These are phyloP conservation scores for Eilema depressum DNA, from an alignment of 2,888 invertebrate genomes.

Conservation along the genomic window DNA sequence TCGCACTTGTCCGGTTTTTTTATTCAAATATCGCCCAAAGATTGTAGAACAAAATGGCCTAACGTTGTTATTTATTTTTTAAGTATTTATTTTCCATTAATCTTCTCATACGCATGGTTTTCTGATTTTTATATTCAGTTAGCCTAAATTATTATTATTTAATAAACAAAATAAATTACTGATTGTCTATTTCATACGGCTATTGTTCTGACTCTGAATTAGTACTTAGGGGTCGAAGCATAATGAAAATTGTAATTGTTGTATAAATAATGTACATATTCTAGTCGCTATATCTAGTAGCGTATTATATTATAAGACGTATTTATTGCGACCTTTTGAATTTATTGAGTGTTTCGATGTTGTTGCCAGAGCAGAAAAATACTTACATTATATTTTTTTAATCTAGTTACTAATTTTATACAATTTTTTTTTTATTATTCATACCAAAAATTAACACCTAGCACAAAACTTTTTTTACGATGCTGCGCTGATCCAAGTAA, in stretches of 20 bases:
- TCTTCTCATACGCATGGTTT: neutral
- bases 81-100: neutral
- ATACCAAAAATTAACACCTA: neutral
- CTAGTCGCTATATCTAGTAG: conserved; percentile 47
- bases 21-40: neutral
- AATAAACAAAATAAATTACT: neutral
- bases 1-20: no score
- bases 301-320: conserved; percentile 39
- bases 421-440: no score
- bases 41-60: neutral
- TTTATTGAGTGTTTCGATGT: conserved; percentile 27
- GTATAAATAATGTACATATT: conserved; percentile 45
- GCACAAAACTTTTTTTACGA: neutral
- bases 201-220: neutral
- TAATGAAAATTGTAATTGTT: conserved; percentile 25
- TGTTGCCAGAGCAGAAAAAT: conserved; percentile 34
- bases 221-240: conserved; percentile 8
- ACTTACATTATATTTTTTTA: neutral
- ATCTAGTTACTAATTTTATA: no score
- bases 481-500: neutral
- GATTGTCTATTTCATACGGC: neutral
- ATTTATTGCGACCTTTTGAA: conserved; percentile 44
- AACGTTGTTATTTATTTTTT: neutral
- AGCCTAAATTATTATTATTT: no score
- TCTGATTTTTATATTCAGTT: neutral